Evolutionary conservation across 2,797 vertebrate species (phyloP).

Genomic region (Hozukius guyotensis): DNA sequence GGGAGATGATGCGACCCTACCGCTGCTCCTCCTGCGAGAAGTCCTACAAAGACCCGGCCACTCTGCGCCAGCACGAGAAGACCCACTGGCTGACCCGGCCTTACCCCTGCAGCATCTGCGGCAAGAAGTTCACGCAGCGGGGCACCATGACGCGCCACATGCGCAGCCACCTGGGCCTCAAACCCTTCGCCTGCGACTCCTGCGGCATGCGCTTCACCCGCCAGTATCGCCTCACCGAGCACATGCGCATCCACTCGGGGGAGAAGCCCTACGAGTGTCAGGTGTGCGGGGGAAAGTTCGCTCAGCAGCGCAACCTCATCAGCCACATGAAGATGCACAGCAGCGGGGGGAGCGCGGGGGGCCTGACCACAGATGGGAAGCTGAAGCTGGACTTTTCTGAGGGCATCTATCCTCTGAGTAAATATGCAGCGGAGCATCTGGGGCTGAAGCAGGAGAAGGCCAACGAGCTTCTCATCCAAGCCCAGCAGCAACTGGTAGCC

Average conservation of each 20-base stretch:
- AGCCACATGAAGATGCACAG: constrained; percentile 99
- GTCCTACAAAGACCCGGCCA: constrained; percentile 98
- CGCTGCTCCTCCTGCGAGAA: constrained; percentile 96
- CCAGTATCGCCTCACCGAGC: constrained; percentile 99
- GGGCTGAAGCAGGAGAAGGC: constrained; percentile 95
- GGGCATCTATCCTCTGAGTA: constrained; percentile 95
- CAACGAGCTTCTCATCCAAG: constrained; percentile 91
- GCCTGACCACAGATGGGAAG: constrained; percentile 88
- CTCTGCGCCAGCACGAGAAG: constrained; percentile 97
- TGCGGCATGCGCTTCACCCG: constrained; percentile 99
- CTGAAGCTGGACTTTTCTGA: constrained; percentile 95
- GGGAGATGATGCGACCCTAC: constrained; percentile 94
- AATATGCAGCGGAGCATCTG: constrained; percentile 94
- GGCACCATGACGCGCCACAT: constrained; percentile 99
- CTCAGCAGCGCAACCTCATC: constrained; percentile 99
- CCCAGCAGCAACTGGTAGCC: constrained; percentile 91
- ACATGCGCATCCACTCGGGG: constrained; percentile 99
- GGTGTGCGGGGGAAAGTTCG: constrained; percentile 98
- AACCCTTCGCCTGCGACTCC: constrained; percentile 97
- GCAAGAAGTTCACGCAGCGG: constrained; percentile 99
- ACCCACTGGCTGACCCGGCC: constrained; percentile 98
- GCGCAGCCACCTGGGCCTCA: constrained; percentile 98
- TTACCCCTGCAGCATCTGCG: constrained; percentile 99
- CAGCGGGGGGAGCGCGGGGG: constrained; percentile 80
- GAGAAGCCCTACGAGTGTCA: constrained; percentile 99